Conservation (phyloP, 2,797 vertebrate species). For the Hydrocynus forskahlii region DNA sequence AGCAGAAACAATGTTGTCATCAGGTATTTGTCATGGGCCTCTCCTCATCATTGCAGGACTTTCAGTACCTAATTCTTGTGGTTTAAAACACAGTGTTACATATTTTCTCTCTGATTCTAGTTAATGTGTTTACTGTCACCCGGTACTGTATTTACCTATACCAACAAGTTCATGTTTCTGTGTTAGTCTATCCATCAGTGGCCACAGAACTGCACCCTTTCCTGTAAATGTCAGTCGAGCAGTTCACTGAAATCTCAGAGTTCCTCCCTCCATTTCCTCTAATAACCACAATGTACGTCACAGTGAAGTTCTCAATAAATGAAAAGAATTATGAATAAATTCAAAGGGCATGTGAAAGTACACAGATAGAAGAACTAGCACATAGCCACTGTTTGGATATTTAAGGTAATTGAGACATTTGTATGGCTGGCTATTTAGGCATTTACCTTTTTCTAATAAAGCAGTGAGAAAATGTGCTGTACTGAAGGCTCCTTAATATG, state of each 20-base stretch:
- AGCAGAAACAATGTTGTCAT: background rate
- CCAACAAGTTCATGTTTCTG: conserved; percentile 22
- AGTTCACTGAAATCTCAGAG: conserved; percentile 81
- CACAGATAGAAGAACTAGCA: too few species aligned
- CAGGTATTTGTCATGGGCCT: background rate
- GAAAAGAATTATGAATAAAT: conserved; percentile 62
- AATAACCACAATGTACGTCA: conserved; percentile 78
- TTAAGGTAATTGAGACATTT: background rate
- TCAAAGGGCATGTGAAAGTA: conserved; percentile 9
- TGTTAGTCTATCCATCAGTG: conserved; percentile 69
- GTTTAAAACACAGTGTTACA: too few species aligned
- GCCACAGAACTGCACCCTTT: conserved; percentile 73
- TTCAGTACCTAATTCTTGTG: background rate
- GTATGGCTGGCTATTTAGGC: background rate
- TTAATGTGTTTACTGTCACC: background rate
- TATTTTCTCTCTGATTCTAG: background rate
- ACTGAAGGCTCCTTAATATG: too few species aligned
- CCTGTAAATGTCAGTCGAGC: conserved; percentile 73
- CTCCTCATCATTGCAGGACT: background rate
- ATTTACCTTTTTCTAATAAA: background rate
- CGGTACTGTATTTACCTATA: conserved; percentile 9
- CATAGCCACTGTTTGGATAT: background rate
- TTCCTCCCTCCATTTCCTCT: conserved; percentile 78
- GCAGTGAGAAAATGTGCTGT: background rate
- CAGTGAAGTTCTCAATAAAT: conserved; percentile 66